Evolutionary conservation across 2,113 vertebrate genomes (phyloP).

Genomic region (Oncorhynchus clarkii): DNA sequence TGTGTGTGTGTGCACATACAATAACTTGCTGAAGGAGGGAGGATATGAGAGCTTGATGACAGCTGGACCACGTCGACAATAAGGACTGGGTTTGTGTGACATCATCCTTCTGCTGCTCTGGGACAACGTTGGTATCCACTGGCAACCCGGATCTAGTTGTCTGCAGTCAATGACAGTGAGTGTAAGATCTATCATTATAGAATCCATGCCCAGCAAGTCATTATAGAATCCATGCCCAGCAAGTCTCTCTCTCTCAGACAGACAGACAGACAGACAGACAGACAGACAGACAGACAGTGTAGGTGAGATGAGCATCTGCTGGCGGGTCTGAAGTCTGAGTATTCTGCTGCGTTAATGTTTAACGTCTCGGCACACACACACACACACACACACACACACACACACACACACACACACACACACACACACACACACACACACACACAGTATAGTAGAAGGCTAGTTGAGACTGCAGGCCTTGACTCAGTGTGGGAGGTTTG

Average conservation of each 20-base stretch:
- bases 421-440: constrained; percentile 2
- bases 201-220: no score
- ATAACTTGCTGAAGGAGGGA: neutral
- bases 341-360: constrained; percentile 15
- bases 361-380: neutral
- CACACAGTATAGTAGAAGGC: constrained; percentile 24
- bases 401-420: constrained; percentile 15
- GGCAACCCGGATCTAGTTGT: constrained; percentile 35
- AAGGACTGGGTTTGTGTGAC: constrained; percentile 42
- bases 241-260: no score
- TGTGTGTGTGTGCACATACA: neutral
- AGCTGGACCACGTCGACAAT: constrained; percentile 40
- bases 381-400: no score
- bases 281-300: no score
- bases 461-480: constrained; percentile 1
- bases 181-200: no score
- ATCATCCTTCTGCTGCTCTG: neutral
- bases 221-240: no score
- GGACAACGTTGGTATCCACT: constrained; percentile 39
- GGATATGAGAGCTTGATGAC: constrained; percentile 54
- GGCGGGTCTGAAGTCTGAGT: no score
- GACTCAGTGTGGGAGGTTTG: constrained; percentile 67
- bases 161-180: no score
- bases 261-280: no score
- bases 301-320: no score